phyloP scores from a whole-genome alignment of 2,113 vertebrate species.

The Urocolius indicus region DNA sequence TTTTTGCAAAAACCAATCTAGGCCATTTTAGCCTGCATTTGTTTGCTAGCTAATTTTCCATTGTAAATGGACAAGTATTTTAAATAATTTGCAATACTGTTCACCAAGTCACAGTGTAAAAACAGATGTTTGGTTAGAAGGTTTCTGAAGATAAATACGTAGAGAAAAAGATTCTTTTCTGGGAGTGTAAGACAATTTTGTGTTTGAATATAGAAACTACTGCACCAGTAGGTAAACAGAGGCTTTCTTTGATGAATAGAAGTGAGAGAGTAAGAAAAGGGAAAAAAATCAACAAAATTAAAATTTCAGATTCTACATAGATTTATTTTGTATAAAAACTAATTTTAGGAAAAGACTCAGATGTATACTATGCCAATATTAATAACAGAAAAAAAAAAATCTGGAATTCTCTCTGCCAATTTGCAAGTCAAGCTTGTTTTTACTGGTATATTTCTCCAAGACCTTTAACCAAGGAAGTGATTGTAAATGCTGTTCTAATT shows the following conservation, averaged over 20 bases:
- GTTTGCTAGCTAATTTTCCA: neutral
- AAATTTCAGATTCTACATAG: neutral
- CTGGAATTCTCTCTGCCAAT: neutral
- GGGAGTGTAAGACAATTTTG: neutral
- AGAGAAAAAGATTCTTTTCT: neutral
- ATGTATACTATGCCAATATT: neutral
- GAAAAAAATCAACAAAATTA: neutral
- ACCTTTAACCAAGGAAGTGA: slow-evolving; percentile 43
- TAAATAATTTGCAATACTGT: neutral
- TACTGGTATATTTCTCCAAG: slow-evolving; percentile 24
- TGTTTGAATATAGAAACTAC: neutral
- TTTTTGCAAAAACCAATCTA: neutral
- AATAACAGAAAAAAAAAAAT: neutral
- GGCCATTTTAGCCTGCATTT: neutral
- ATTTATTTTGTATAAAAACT: neutral
- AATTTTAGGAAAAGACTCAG: neutral
- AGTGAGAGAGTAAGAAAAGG: neutral
- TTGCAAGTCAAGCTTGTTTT: slow-evolving; percentile 19
- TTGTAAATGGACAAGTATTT: neutral
- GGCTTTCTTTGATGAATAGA: neutral
- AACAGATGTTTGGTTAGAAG: neutral
- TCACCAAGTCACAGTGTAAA: neutral
- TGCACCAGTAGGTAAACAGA: neutral
- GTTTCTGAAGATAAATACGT: neutral
- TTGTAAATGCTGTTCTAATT: slow-evolving; percentile 64